Conservation (phyloP, 1,140 invertebrate genomes). For the Drosophila azteca region DNA sequence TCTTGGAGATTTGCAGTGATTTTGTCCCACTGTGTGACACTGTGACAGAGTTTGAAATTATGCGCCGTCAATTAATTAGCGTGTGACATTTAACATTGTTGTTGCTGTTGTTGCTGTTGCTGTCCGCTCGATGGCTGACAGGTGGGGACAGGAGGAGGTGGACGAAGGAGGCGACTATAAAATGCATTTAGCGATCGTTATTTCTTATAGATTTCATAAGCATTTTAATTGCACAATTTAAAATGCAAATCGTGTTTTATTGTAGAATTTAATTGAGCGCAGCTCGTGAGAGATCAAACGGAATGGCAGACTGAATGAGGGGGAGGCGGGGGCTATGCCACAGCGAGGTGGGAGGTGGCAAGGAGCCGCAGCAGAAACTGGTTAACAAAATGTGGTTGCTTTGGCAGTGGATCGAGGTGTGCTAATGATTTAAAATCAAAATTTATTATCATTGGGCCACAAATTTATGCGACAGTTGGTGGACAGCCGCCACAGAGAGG, state of each 20-base stretch:
- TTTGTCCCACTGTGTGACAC: conserved; percentile 50
- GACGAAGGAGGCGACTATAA: conserved; percentile 52
- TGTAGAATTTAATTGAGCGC: conserved; percentile 78
- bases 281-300: conserved; percentile 60
- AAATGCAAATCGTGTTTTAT: conserved; percentile 81
- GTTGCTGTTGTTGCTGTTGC: conserved; percentile 52
- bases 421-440: conserved; percentile 76
- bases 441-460: conserved; percentile 69
- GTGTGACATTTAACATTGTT: conserved; percentile 71
- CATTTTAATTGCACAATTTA: conserved; percentile 82
- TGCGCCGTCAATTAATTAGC: conserved; percentile 69
- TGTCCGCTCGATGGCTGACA: conserved; percentile 34
- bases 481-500: neutral
- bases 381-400: conserved; percentile 46
- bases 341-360: conserved; percentile 1
- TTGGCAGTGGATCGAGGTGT: conserved; percentile 57
- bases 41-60: conserved; percentile 43
- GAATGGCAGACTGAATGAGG: conserved; percentile 1
- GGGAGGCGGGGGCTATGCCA: conserved; percentile 2
- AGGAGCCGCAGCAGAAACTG: conserved; percentile 44
- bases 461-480: conserved; percentile 60
- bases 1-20: neutral
- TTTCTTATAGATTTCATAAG: conserved; percentile 81
- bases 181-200: conserved; percentile 78
- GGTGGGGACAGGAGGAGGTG: conserved; percentile 8